Conservation (phyloP, 2,888 invertebrate genomes). For the Protonemura montana region DNA sequence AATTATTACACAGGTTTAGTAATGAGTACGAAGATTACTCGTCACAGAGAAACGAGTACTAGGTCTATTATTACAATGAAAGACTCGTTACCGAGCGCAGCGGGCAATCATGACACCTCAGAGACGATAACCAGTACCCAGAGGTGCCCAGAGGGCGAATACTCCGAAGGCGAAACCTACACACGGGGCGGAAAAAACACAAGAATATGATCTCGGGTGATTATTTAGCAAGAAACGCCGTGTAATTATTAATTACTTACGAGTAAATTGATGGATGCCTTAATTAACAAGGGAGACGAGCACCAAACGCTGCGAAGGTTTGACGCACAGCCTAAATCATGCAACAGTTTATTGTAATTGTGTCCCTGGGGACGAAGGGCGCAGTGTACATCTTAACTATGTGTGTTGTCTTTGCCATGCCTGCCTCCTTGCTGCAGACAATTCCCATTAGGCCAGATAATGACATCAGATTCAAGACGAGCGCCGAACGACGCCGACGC, state of each 20-base stretch:
- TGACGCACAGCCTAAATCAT: not conserved
- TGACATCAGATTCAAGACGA: not conserved
- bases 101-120: not conserved
- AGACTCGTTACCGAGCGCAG: not conserved
- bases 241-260: slow-evolving; percentile 12
- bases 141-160: not conserved
- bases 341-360: slow-evolving; percentile 7
- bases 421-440: not conserved
- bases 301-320: not conserved
- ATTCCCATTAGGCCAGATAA: slow-evolving; percentile 4
- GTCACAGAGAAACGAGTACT: not conserved
- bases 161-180: not conserved
- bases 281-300: not conserved
- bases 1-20: not conserved
- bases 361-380: not conserved
- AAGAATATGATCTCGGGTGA: not conserved
- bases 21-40: not conserved
- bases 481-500: not conserved
- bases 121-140: not conserved
- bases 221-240: not conserved
- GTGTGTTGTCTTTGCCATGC: not conserved
- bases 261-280: not conserved
- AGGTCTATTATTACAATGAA: not conserved
- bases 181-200: not conserved
- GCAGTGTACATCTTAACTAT: not conserved